These are phyloP conservation scores for Leptinotarsa rubiginosa DNA, from an alignment of 2,888 invertebrate genomes.

Conservation along the genomic window DNA sequence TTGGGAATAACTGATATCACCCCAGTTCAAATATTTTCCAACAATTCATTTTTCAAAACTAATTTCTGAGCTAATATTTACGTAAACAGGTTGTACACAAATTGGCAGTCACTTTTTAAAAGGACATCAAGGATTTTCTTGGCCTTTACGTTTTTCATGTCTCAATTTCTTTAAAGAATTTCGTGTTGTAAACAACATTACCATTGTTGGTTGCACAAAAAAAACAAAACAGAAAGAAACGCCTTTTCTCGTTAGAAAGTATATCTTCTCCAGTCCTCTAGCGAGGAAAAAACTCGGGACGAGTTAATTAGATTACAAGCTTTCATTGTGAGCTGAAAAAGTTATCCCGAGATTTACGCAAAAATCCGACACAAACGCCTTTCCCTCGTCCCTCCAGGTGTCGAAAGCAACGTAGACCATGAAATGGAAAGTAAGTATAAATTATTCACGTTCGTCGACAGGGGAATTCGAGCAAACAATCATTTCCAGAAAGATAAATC, in stretches of 20 bases:
- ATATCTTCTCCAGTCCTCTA: neutral
- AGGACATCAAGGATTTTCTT: no score
- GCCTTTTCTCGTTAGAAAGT: neutral
- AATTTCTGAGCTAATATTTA: no score
- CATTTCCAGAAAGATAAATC: slow-evolving; percentile 16
- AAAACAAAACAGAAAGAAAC: neutral
- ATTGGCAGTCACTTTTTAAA: no score
- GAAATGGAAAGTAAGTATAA: neutral
- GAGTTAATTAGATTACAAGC: neutral
- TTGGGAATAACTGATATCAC: no score
- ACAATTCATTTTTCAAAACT: no score
- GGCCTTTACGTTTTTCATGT: no score
- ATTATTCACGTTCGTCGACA: slow-evolving; percentile 13
- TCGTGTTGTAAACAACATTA: no score
- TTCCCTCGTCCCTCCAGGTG: neutral
- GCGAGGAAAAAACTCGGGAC: neutral
- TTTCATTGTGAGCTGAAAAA: slow-evolving; percentile 4
- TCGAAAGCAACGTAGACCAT: neutral
- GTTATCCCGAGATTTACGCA: neutral
- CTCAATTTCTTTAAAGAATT: no score
- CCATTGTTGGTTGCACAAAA: neutral
- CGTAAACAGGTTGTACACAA: no score
- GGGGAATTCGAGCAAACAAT: slow-evolving; percentile 20
- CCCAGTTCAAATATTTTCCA: no score
- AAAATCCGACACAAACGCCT: slow-evolving; percentile 3